These are phyloP conservation scores for Sympetrum striolatum DNA, from an alignment of 2,888 invertebrate genomes.

Conservation along the genomic window DNA sequence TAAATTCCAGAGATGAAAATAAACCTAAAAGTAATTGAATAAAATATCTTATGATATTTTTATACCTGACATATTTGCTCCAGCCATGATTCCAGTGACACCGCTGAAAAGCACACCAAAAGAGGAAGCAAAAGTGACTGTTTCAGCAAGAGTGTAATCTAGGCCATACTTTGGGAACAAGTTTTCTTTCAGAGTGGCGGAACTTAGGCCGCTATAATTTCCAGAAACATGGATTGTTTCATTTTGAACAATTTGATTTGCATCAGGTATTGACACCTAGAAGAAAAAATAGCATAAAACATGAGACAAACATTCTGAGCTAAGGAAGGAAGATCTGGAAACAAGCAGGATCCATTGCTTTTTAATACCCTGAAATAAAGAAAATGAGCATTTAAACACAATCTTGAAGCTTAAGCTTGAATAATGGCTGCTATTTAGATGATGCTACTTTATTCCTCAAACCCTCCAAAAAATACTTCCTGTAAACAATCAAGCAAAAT, in stretches of 20 bases:
- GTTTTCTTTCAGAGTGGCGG: constrained; percentile 77
- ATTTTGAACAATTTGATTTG: constrained; percentile 69
- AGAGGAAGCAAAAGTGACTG: constrained; percentile 88
- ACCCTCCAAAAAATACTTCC: too few species aligned
- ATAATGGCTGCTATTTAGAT: too few species aligned
- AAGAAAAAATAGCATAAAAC: not conserved
- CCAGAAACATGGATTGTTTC: constrained; percentile 62
- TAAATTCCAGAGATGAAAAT: not conserved
- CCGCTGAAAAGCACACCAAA: constrained; percentile 98
- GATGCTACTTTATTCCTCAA: too few species aligned
- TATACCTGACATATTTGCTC: constrained; percentile 95
- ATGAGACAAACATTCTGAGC: too few species aligned
- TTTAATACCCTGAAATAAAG: too few species aligned
- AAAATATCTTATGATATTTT: not conserved
- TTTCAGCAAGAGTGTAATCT: constrained; percentile 75
- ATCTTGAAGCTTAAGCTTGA: too few species aligned
- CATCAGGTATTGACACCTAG: constrained; percentile 78
- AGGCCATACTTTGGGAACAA: constrained; percentile 74
- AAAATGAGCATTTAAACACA: too few species aligned
- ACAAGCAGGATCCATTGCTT: too few species aligned
- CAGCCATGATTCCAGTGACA: constrained; percentile 99
- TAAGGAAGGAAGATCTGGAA: too few species aligned
- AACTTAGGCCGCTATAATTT: constrained; percentile 82
- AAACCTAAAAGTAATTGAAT: not conserved
- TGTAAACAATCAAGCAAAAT: too few species aligned